Evolutionary conservation across 2,797 vertebrate genomes (phyloP).

Genomic region (Pseudotriccus pelzelni): DNA sequence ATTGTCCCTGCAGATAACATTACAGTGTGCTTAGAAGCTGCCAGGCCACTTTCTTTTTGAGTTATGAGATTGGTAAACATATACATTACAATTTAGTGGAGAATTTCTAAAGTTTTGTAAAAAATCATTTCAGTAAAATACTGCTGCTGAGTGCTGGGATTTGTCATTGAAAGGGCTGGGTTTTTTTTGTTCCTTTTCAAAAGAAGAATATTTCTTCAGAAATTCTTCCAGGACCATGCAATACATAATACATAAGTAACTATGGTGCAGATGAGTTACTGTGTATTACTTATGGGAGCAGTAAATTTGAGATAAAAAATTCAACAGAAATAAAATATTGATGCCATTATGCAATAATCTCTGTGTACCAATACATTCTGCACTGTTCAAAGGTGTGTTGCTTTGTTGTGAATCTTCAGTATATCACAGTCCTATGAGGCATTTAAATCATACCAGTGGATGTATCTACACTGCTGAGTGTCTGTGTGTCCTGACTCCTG

Average conservation of each 20-base stretch:
- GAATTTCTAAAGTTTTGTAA: neutral
- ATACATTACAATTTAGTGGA: constrained; percentile 3
- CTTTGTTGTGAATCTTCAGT: neutral
- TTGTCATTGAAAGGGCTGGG: constrained; percentile 17
- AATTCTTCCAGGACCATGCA: constrained; percentile 6
- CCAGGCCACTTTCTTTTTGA: constrained; percentile 37
- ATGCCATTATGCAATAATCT: constrained; percentile 62
- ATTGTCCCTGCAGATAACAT: constrained; percentile 44
- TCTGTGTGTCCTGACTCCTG: neutral
- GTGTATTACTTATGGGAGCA: constrained; percentile 68
- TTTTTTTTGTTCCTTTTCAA: neutral
- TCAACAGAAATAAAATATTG: constrained; percentile 74
- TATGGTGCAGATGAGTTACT: constrained; percentile 48
- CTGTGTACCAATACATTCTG: neutral
- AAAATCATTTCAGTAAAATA: constrained; percentile 20
- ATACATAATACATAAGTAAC: constrained; percentile 56
- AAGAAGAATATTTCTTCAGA: constrained; percentile 26
- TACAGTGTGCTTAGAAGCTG: constrained; percentile 9
- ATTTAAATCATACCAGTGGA: neutral
- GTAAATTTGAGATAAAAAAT: constrained; percentile 72
- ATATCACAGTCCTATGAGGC: neutral
- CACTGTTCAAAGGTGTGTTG: neutral
- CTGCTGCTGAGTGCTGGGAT: constrained; percentile 10
- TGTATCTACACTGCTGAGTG: neutral
- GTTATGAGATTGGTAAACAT: constrained; percentile 21